Percentiles rank a stretch among this genome's conserved stretches.
These are phyloP conservation scores for Sesia bembeciformis DNA, from an alignment of 2,888 invertebrate species.

Conservation along the genomic window DNA sequence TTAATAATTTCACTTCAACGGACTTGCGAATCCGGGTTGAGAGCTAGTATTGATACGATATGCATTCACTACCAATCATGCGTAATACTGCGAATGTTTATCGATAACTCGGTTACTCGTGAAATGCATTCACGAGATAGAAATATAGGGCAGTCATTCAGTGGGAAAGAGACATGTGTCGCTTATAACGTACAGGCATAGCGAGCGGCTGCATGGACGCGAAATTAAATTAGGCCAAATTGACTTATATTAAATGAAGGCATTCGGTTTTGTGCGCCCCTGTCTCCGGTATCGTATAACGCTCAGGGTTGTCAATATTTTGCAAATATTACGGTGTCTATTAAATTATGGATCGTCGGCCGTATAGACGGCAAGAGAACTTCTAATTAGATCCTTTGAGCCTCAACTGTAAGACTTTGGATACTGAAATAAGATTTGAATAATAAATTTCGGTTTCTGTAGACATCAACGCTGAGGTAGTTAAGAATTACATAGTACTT, in stretches of 20 bases:
- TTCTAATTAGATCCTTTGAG: too few relatives aligned
- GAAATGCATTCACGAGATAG: constrained; percentile 15
- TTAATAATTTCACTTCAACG: too few relatives aligned
- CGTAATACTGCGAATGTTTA: constrained; percentile 14
- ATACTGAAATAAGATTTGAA: too few relatives aligned
- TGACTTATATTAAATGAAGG: constrained; percentile 69
- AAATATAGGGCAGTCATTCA: constrained; percentile 5
- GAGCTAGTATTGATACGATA: neutral
- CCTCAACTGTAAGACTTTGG: too few relatives aligned
- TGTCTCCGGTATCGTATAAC: constrained; percentile 41
- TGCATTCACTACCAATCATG: neutral
- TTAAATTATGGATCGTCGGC: too few relatives aligned
- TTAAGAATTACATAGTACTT: too few relatives aligned
- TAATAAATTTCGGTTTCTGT: too few relatives aligned
- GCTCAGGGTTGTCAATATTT: constrained; percentile 22
- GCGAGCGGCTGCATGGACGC: constrained; percentile 47
- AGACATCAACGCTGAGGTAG: too few relatives aligned
- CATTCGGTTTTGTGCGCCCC: constrained; percentile 61
- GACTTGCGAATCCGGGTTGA: too few relatives aligned
- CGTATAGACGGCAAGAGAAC: too few relatives aligned
- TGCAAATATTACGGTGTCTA: neutral
- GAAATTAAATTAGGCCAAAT: constrained; percentile 68
- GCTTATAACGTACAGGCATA: constrained; percentile 32
- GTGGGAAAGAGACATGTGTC: constrained; percentile 22
- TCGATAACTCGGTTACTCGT: constrained; percentile 21